phyloP scores from a whole-genome alignment of 2,113 vertebrate species.

The Boleophthalmus pectinirostris region DNA sequence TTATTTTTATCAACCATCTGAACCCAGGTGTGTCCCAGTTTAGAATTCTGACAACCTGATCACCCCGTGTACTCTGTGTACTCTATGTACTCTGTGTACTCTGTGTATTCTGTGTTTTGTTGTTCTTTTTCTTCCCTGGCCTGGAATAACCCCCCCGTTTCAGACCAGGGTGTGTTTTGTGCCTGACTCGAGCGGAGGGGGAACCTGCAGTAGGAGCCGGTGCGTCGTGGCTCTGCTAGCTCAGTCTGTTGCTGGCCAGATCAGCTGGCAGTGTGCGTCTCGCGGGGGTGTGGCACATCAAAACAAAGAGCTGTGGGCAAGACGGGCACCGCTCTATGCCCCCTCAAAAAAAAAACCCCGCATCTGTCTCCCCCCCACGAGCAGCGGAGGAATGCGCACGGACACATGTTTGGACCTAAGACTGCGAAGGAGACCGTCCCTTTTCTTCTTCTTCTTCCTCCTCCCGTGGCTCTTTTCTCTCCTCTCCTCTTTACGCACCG shows the following conservation, averaged over 20 bases:
- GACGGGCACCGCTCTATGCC: conserved; percentile 70
- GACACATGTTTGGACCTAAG: conserved; percentile 25
- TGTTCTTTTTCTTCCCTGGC: not conserved
- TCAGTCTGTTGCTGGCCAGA: conserved; percentile 88
- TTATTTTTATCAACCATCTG: too few species aligned
- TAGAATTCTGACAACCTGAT: too few species aligned
- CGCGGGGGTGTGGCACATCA: conserved; percentile 83
- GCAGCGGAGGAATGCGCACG: conserved; percentile 55
- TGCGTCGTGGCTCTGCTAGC: conserved; percentile 79
- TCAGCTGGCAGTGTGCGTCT: conserved; percentile 81
- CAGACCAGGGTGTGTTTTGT: not conserved
- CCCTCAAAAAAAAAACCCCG: too few species aligned
- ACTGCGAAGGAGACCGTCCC: too few species aligned
- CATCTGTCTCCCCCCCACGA: too few species aligned
- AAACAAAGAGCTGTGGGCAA: conserved; percentile 81
- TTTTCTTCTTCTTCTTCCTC: too few species aligned
- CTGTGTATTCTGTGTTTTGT: too few species aligned
- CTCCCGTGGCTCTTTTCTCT: not conserved
- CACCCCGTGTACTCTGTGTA: too few species aligned
- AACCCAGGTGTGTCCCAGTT: too few species aligned
- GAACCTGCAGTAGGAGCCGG: conserved; percentile 52
- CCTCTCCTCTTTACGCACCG: conserved; percentile 23
- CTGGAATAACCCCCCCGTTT: not conserved
- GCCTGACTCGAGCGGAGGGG: conserved; percentile 1
- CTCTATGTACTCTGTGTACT: too few species aligned